Evolutionary conservation across 1,140 invertebrate genomes (phyloP).

Genomic region (Scylla paramamosain): DNA sequence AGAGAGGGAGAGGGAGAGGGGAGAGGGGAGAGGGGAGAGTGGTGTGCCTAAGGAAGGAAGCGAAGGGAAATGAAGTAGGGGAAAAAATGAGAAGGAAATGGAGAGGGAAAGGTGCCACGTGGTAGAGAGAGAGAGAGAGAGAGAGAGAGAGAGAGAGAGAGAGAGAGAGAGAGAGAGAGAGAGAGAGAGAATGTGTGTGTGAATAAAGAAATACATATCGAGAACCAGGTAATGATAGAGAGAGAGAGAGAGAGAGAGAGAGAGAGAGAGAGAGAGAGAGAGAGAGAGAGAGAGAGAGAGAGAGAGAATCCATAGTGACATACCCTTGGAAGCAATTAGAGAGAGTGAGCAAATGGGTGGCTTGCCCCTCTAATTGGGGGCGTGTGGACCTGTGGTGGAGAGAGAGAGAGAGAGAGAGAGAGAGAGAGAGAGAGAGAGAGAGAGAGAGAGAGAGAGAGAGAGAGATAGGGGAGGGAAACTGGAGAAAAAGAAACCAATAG

Average conservation of each 20-base stretch:
- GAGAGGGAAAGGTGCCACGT: neutral
- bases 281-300: conserved; percentile 5
- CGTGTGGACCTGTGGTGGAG: neutral
- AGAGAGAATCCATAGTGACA: neutral
- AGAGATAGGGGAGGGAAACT: neutral
- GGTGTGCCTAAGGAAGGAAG: neutral
- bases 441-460: conserved; percentile 20
- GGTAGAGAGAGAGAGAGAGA: neutral
- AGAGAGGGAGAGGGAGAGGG: neutral
- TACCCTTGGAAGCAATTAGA: neutral
- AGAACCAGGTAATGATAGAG: neutral
- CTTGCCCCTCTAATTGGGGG: neutral
- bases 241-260: neutral
- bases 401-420: neutral
- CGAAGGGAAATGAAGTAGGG: neutral
- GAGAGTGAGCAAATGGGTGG: neutral
- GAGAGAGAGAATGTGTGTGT: too few species aligned
- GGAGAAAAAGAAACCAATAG: neutral
- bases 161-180: neutral
- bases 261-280: conserved; percentile 24
- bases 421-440: neutral
- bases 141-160: neutral
- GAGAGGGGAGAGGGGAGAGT: neutral
- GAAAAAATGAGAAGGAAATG: neutral
- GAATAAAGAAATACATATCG: too few species aligned